Base-by-base conservation (phyloP, 2,888 invertebrate species). In the Mayetiola destructor region DNA sequence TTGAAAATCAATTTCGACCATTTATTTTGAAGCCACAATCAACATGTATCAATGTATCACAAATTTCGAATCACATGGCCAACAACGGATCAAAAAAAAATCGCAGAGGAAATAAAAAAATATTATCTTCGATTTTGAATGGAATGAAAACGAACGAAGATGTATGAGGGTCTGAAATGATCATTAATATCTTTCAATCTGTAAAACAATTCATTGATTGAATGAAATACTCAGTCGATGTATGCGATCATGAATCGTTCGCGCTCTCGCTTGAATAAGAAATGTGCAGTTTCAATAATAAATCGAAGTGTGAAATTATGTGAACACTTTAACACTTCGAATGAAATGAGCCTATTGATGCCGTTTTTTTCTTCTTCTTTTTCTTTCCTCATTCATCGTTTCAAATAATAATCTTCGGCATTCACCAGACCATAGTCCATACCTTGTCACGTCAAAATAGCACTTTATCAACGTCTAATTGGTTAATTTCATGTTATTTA, bases 121-220 rank as follows among this genome's bases (percentile, higher is more conserved):
- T n/a, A n/a, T n/a, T n/a, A n/a, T n/a, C n/a, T n/a, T n/a, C n/a
- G n/a, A n/a, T n/a, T n/a, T n/a, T 27, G 27, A 48, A 48, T 48
- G 27, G 29, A 48, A 48, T n/a, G 4, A 9, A 27, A 48, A 16
- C 4, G 39, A 39, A 39, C n/a, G 39, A 39, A 18, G 39, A 48
- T 48, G 48, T 27, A 48, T 48, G 27, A 48, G 48, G n/a, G 16
- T 48, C 29, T n/a, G 18, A 48, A 48, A 48, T 48, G 48, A 48
- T 48, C 48, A 48, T 48, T 48, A 48, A 48, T 48, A 48, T 48
- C 48, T 48, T 48, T 48, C 48, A 27, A n/a, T 48, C 48, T 48
- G 48, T 14, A 48, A 42, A 16, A 48, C 48, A 27, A 48, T 48
- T 48, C n/a, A 48, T n/a, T 27, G 12, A n/a, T 23, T 5, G n/a